Base-by-base conservation (phyloP, 2,888 invertebrate genomes). In the Helobdella robusta region DNA sequence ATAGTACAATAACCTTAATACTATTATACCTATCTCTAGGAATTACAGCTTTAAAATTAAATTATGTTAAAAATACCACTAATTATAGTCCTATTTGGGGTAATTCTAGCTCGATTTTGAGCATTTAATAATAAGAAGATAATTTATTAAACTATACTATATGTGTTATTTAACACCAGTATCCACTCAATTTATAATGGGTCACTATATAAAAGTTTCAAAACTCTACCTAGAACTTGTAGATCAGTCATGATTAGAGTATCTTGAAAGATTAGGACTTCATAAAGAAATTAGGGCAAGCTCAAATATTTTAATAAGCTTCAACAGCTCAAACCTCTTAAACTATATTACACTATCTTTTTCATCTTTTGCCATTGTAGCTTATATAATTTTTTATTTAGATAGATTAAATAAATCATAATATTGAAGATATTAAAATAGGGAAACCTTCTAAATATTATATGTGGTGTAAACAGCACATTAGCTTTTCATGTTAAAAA, bases 241-340 rank as follows among this genome's bases (percentile, higher is more conserved):
- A n/a, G 72, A 71, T 61, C 63, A 67, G 11, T 69, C 69, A 18
- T 72, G 72, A 56, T 34, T 70, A 54, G 72, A 71, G n/a, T n/a
- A n/a, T n/a, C n/a, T n/a, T n/a, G n/a, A n/a, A n/a, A n/a, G n/a
- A n/a, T n/a, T n/a, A n/a, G n/a, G n/a, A n/a, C n/a, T n/a, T n/a
- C n/a, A n/a, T n/a, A n/a, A n/a, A n/a, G n/a, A n/a, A n/a, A n/a
- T n/a, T n/a, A n/a, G n/a, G n/a, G n/a, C n/a, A n/a, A n/a, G n/a
- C n/a, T n/a, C n/a, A n/a, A n/a, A n/a, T n/a, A n/a, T n/a, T n/a
- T n/a, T n/a, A n/a, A n/a, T n/a, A n/a, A n/a, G n/a, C n/a, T n/a
- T n/a, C n/a, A n/a, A n/a, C n/a, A n/a, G n/a, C n/a, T n/a, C n/a
- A n/a, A n/a, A n/a, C n/a, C n/a, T n/a, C n/a, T n/a, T n/a, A n/a